phyloP scores from a whole-genome alignment of 2,797 vertebrate species.

The Orestias chungarensis region DNA sequence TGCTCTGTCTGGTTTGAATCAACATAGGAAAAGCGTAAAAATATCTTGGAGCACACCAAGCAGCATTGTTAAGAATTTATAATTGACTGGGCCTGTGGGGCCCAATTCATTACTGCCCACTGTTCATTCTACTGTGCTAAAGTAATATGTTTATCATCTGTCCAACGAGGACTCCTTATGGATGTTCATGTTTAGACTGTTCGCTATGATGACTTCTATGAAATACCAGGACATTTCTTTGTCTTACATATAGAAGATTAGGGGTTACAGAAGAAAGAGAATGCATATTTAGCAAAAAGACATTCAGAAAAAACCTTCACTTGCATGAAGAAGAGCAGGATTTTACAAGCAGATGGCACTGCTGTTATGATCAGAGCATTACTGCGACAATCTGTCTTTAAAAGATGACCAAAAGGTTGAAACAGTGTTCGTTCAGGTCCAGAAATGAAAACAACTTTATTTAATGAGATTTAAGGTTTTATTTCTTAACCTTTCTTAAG shows the following conservation, averaged over 20 bases:
- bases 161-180: neutral
- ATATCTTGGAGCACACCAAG: neutral
- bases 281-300: neutral
- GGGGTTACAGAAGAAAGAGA: neutral
- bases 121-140: too few relatives aligned
- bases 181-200: neutral
- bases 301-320: neutral
- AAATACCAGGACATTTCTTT: neutral
- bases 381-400: neutral
- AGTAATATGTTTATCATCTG: neutral
- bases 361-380: neutral
- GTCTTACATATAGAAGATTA: too few relatives aligned
- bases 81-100: neutral
- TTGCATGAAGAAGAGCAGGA: neutral
- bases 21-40: neutral
- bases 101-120: neutral
- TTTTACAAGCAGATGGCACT: slow-evolving; percentile 8
- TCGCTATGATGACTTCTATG: neutral
- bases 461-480: too few relatives aligned
- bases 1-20: neutral
- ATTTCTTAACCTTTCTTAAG: too few relatives aligned
- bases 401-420: neutral
- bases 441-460: neutral
- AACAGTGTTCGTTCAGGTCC: neutral
- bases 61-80: neutral